Evolutionary conservation across 2,113 vertebrate genomes (phyloP).

Genomic region (Dipodomys stephensi): DNA sequence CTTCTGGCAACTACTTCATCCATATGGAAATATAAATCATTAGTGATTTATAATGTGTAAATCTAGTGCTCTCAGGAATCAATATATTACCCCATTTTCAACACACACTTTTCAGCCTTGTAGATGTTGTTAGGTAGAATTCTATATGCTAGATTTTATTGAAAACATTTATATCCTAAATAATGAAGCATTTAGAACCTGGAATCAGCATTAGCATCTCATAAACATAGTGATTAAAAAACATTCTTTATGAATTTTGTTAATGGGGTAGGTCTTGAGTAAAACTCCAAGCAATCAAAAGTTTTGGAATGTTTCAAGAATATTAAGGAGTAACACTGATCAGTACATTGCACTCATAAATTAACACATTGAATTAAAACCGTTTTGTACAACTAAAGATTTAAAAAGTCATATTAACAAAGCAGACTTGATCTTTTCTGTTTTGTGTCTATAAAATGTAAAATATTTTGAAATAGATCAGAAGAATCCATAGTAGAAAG

Average conservation of each 20-base stretch:
- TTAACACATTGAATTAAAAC: too few species aligned
- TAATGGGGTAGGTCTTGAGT: conserved; percentile 25
- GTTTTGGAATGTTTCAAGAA: conserved; percentile 58
- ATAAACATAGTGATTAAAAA: neutral
- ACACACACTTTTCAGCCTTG: conserved; percentile 56
- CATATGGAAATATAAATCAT: neutral
- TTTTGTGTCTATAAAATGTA: conserved; percentile 42
- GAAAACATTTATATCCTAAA: neutral
- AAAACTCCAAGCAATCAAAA: conserved; percentile 51
- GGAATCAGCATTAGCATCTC: neutral
- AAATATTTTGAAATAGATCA: conserved; percentile 58
- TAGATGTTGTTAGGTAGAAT: neutral
- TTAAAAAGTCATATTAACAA: neutral
- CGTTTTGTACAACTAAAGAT: too few species aligned
- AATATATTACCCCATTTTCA: conserved; percentile 32
- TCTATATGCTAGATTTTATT: conserved; percentile 46
- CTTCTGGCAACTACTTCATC: conserved; percentile 62
- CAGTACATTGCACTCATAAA: too few species aligned
- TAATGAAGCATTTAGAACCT: conserved; percentile 31
- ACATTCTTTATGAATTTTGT: conserved; percentile 8
- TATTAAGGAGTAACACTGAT: too few species aligned
- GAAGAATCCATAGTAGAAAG: conserved; percentile 34
- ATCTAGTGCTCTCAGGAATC: conserved; percentile 35
- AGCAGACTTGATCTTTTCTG: conserved; percentile 12
- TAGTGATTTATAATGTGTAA: conserved; percentile 14